Percentiles rank a stretch among this genome's conserved stretches.
Evolutionary conservation across 2,888 invertebrate genomes (phyloP).

Genomic region (Coenonympha glycerion): DNA sequence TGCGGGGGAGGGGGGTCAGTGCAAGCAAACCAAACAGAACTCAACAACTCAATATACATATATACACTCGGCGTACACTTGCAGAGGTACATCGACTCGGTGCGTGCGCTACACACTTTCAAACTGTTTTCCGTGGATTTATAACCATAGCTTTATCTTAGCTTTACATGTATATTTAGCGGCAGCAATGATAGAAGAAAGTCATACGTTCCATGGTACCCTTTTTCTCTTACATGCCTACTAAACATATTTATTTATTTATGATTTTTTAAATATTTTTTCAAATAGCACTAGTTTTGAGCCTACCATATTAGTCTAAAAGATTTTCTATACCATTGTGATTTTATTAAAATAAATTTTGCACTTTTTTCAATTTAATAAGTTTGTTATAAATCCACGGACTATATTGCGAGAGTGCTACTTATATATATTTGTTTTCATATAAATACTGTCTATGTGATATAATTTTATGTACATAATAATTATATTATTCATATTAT

Average conservation of each 20-base stretch:
- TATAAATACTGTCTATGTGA: background rate
- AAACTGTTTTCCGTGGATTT: constrained; percentile 24
- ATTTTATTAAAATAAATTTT: background rate
- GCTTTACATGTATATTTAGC: too few species aligned
- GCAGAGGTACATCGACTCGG: constrained; percentile 11
- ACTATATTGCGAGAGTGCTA: constrained; percentile 1
- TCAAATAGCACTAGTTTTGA: too few species aligned
- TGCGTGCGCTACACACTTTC: constrained; percentile 35
- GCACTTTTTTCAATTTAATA: background rate
- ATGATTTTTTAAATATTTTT: too few species aligned
- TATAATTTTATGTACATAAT: background rate
- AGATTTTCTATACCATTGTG: too few species aligned
- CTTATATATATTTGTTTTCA: background rate
- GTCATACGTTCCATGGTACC: background rate
- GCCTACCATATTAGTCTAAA: too few species aligned
- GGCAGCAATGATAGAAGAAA: too few species aligned
- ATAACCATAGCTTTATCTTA: too few species aligned
- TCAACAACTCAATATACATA: constrained; percentile 15
- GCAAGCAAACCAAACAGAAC: constrained; percentile 58
- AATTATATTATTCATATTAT: background rate
- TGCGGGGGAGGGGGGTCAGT: constrained; percentile 36
- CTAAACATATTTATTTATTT: too few species aligned
- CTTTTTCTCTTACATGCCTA: too few species aligned
- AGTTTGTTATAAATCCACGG: background rate
- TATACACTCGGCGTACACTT: constrained; percentile 24